Evolutionary conservation across 2,797 vertebrate genomes (phyloP).

Genomic region (Bovichtus variegatus): DNA sequence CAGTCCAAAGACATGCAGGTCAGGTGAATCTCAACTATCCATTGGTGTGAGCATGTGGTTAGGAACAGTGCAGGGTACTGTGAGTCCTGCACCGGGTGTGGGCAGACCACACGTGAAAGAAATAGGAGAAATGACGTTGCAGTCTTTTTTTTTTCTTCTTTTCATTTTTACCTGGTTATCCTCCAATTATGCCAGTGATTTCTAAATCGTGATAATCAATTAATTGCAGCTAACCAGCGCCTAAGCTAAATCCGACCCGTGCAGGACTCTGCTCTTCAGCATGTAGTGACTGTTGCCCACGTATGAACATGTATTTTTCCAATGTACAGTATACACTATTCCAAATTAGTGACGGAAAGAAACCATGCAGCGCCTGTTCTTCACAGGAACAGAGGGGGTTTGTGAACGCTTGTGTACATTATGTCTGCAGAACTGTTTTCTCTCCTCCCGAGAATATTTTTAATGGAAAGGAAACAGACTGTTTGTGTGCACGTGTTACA

Average conservation of each 20-base stretch:
- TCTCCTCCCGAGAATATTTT: constrained; percentile 42
- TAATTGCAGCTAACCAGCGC: not conserved
- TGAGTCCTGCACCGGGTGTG: not conserved
- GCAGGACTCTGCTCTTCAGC: not conserved
- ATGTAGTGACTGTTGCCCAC: not conserved
- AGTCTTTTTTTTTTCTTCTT: too few relatives aligned
- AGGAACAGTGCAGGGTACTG: not conserved
- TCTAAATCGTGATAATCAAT: not conserved
- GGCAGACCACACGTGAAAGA: not conserved
- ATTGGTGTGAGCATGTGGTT: not conserved
- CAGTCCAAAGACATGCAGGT: not conserved
- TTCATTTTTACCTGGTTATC: not conserved
- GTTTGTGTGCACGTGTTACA: constrained; percentile 62
- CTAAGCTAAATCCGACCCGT: not conserved
- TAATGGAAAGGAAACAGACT: constrained; percentile 60
- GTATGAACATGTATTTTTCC: constrained; percentile 33
- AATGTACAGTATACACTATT: constrained; percentile 25
- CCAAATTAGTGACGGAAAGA: constrained; percentile 40
- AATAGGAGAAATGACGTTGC: not conserved
- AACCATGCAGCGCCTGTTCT: constrained; percentile 32
- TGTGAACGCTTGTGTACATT: constrained; percentile 73
- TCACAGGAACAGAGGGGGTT: constrained; percentile 63
- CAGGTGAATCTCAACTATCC: not conserved
- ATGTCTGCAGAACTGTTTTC: constrained; percentile 73
- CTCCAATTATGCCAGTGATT: not conserved